Percentiles rank a stretch among this genome's conserved stretches.
Evolutionary conservation across 2,797 vertebrate genomes (phyloP).

Genomic region (Morelia viridis): DNA sequence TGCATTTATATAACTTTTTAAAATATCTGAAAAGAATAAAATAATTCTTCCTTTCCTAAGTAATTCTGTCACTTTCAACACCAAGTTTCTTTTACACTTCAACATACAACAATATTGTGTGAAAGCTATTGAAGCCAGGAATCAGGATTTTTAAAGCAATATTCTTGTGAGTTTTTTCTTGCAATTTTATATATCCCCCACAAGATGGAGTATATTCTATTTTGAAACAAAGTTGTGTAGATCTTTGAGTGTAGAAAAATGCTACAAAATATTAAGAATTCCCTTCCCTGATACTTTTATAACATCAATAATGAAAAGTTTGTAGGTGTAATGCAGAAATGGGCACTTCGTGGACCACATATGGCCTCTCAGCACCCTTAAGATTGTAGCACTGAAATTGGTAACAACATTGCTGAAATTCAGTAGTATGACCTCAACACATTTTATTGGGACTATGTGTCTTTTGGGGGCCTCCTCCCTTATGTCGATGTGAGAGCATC

Average conservation of each 20-base stretch:
- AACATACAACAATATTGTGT: not conserved
- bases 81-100: not conserved
- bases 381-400: not conserved
- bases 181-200: constrained; percentile 35
- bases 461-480: not conserved
- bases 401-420: not conserved
- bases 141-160: not conserved
- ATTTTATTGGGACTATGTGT: not conserved
- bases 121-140: not conserved
- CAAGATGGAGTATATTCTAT: constrained; percentile 54
- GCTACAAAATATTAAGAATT: constrained; percentile 13
- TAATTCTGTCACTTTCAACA: not conserved
- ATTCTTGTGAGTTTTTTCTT: not conserved
- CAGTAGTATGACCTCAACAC: not conserved
- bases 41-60: not conserved
- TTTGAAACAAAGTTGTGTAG: constrained; percentile 1
- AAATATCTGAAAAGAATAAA: not conserved
- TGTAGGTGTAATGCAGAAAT: not conserved
- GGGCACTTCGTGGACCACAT: not conserved
- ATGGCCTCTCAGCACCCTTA: not conserved
- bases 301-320: not conserved
- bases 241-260: not conserved
- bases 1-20: not conserved
- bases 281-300: constrained; percentile 4
- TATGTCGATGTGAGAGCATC: not conserved